Conservation (phyloP, 2,888 invertebrate species). For the Busseola fusca region DNA sequence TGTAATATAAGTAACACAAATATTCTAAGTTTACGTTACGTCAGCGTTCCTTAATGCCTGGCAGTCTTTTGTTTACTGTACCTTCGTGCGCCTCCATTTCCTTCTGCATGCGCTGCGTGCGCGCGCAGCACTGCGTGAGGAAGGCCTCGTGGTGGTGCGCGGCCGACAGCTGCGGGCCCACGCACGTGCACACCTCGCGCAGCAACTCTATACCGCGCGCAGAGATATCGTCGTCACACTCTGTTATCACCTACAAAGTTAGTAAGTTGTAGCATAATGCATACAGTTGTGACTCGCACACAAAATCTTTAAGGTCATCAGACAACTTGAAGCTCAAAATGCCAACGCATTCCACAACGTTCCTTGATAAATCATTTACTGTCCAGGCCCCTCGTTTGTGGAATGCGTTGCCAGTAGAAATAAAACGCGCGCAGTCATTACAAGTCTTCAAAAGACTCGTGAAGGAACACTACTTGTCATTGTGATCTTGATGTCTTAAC, state of each 20-base stretch:
- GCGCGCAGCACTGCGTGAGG: conserved; percentile 97
- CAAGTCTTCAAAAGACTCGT: too few species aligned
- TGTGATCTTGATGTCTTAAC: too few species aligned
- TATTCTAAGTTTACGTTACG: too few species aligned
- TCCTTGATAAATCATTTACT: too few species aligned
- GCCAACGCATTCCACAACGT: too few species aligned
- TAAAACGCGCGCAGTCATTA: too few species aligned
- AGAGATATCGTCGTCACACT: conserved; percentile 97
- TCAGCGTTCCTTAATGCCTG: neutral
- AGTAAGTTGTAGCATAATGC: neutral
- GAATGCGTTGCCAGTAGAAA: too few species aligned
- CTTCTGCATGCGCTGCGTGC: conserved; percentile 95
- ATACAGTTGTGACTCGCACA: neutral
- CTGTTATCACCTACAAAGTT: conserved; percentile 92
- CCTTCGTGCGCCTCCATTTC: conserved; percentile 90
- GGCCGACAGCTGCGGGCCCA: conserved; percentile 95
- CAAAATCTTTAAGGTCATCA: too few species aligned
- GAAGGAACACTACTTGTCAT: too few species aligned
- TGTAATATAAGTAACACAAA: neutral
- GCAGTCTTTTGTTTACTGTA: conserved; percentile 41
- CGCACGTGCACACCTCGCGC: conserved; percentile 97
- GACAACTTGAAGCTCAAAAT: too few species aligned
- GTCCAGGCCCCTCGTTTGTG: too few species aligned
- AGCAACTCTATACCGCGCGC: conserved; percentile 96
- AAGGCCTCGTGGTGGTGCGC: conserved; percentile 97